Evolutionary conservation across 1,140 invertebrate species (phyloP).

Genomic region (Drosophila varians): DNA sequence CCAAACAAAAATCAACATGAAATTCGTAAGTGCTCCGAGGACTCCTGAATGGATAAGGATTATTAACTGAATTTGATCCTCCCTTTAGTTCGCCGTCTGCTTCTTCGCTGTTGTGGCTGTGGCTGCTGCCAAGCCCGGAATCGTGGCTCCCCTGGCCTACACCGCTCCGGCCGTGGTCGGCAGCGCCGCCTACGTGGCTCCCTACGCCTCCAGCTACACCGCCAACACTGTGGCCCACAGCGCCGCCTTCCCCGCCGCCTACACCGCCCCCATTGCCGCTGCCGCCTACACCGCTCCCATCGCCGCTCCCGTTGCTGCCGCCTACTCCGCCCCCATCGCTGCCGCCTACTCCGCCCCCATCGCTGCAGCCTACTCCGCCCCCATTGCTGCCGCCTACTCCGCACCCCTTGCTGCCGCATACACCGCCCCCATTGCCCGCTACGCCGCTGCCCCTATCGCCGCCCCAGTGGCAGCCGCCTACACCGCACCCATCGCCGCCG

Average conservation of each 20-base stretch:
- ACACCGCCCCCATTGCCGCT: slow-evolving; percentile 45
- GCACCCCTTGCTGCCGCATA: slow-evolving; percentile 35
- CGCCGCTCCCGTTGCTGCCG: slow-evolving; percentile 54
- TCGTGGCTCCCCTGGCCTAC: slow-evolving; percentile 77
- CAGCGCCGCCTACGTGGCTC: slow-evolving; percentile 84
- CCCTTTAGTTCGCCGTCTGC: slow-evolving; percentile 64
- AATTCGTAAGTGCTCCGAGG: slow-evolving; percentile 68
- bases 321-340: slow-evolving; percentile 64
- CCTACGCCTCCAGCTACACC: slow-evolving; percentile 82
- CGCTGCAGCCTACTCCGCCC: slow-evolving; percentile 60
- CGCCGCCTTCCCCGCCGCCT: slow-evolving; percentile 70
- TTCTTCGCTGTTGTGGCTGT: slow-evolving; percentile 74
- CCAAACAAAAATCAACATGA: slow-evolving; percentile 53
- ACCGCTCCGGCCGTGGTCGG: slow-evolving; percentile 72
- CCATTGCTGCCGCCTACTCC: slow-evolving; percentile 76
- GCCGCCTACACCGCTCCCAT: slow-evolving; percentile 55
- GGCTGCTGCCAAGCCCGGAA: slow-evolving; percentile 64
- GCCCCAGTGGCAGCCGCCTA: slow-evolving; percentile 36
- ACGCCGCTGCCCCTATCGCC: slow-evolving; percentile 79
- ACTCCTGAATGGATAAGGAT: background rate
- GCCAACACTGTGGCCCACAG: slow-evolving; percentile 63
- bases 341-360: slow-evolving; percentile 74
- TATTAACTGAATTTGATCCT: background rate
- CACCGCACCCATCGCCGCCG: slow-evolving; percentile 65
- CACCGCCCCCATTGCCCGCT: slow-evolving; percentile 58